Evolutionary conservation across 1,140 invertebrate genomes (phyloP), one percentile per base, ranked within the genome.

Genomic region (Triops cancriformis): DNA sequence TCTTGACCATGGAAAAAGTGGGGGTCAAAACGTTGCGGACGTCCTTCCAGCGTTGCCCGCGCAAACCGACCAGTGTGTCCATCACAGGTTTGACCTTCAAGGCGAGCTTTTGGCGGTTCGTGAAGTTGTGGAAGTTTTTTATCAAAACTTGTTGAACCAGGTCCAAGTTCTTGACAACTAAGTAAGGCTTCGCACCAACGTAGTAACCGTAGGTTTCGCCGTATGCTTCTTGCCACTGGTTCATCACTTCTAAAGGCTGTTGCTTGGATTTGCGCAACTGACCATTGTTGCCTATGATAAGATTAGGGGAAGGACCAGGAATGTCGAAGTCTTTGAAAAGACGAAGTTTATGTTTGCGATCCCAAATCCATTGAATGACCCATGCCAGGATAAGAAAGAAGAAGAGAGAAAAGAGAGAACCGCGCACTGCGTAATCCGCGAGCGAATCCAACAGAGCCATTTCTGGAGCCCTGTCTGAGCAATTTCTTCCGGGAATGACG

Each of bases 1-100:
- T 83, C 82, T 88, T 89, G 23, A 82, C 78, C 11, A 85, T 82
- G 45, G 86, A 87, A 80, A 89, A 89, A 1, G 86, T 86, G n/a
- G 87, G 87, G 45, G 86, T 86, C 28, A 88, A 82, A 18, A 86
- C 82, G 5, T 81, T 81, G 10, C 88, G 80, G 5, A 88, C 84
- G 26, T 86, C 83, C 78, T 88, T 87, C 88, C 88, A 89, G 23
- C 84, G 77, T 14, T 82, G 80, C 76, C 83, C 85, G 26, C 81
- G 80, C 1, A 85, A 73, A 6, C 80, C 82, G 12, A 83, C 82
- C 7, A 86, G 12, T 0, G 84, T 83, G 73, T 82, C 79, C n/a
- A 80, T 79, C 4, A 85, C 78, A 18, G 85, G 84, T 28, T 82
- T 79, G 0, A 81, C 80, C n/a, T 82, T 77, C 1, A 85, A 79